Conservation (phyloP, 1,140 invertebrate genomes). For the Dendroctonus ponderosae region DNA sequence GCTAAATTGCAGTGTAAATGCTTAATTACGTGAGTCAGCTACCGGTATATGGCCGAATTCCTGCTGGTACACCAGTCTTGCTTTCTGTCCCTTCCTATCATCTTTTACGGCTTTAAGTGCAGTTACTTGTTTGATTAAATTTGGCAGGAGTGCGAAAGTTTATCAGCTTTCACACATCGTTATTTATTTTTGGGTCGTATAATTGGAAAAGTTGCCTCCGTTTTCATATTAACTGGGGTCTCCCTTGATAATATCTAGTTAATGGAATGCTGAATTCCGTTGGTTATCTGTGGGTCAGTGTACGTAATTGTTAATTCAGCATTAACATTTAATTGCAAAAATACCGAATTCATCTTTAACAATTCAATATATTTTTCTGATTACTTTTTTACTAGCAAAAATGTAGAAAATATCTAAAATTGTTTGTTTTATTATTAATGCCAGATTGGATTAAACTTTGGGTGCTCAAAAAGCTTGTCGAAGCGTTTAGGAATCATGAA, state of each 20-base stretch:
- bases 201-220: slow-evolving; percentile 15
- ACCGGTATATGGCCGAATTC: slow-evolving; percentile 26
- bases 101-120: slow-evolving; percentile 34
- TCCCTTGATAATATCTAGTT: slow-evolving; percentile 1
- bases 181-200: slow-evolving; percentile 15
- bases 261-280: neutral
- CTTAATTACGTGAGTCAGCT: slow-evolving; percentile 41
- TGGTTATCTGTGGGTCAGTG: too few species aligned
- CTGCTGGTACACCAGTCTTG: slow-evolving; percentile 12
- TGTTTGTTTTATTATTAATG: too few species aligned
- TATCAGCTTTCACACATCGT: slow-evolving; percentile 22
- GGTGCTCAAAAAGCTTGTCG: too few species aligned
- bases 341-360: too few species aligned
- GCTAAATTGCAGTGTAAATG: slow-evolving; percentile 39
- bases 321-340: too few species aligned
- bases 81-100: slow-evolving; percentile 27
- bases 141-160: slow-evolving; percentile 14
- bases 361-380: too few species aligned
- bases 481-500: too few species aligned
- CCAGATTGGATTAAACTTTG: too few species aligned
- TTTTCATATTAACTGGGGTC: slow-evolving; percentile 1
- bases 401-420: too few species aligned
- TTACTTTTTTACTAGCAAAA: too few species aligned
- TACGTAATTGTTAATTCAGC: too few species aligned
- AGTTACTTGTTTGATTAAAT: slow-evolving; percentile 33